Base-by-base conservation (phyloP, 2,797 vertebrate genomes). In the Dicrostonyx torquatus region DNA sequence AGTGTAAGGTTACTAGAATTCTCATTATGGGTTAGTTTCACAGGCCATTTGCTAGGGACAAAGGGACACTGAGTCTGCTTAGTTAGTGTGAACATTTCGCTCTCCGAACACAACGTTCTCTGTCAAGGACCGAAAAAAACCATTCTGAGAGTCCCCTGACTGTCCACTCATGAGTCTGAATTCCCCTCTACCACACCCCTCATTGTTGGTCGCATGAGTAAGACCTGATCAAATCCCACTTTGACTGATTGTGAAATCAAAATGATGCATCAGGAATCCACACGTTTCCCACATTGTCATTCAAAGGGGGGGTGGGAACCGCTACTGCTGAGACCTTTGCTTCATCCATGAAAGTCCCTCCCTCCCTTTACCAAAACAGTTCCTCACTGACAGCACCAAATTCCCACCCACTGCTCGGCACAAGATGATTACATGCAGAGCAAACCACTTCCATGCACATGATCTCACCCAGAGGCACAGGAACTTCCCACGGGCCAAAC, bases 231-330 rank as follows among this genome's bases (percentile, higher is more conserved):
- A 90, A 94, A 96, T 95, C 76, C 94, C 76, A 91, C 58, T 94
- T 37, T 96, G 89, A 97, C 85, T 40, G 50, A 53, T 90, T 53
- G 87, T 78, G 93, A 96, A 91, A 94, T 91, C 87, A 91, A 97
- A 96, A 91, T 91, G 96, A 95, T 94, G 94, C 85, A 70, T 93
- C 62, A 88, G 92, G 95, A 97, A 97, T 95, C 66, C 73, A 93
- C 93, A 95, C 60, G 40, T 90, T 93, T 92, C 82, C 93, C 94
- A 78, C 87, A 92, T 86, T 48, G 94, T 96, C 90, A 95, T 85
- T 96, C 94, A 75, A 90, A 90, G 95, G 89, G 34, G 60, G 84
- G 87, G 80, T 60, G 90, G 84, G 45, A 68, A 92, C 6, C 37
- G 17, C 75, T 6, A 58, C 55, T 66, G 91, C 80, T 2, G n/a